Percentiles rank a stretch among this genome's conserved stretches.
Conservation (phyloP, 2,113 vertebrate genomes). For the Bubalus kerabau region DNA sequence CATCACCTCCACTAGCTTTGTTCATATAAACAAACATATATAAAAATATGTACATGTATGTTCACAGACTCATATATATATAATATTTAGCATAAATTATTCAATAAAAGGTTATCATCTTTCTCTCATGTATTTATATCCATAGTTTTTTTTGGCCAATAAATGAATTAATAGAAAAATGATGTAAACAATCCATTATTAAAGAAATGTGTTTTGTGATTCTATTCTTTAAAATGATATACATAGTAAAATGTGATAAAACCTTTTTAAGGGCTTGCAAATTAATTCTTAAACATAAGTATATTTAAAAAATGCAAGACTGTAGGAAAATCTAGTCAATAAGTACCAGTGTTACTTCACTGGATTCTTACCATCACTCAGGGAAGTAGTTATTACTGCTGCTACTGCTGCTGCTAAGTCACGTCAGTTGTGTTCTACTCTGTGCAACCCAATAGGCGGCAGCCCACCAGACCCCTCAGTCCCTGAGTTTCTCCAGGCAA, state of each 20-base stretch:
- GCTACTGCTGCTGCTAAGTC: background rate
- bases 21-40: background rate
- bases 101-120: background rate
- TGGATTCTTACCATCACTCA: background rate
- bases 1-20: no score
- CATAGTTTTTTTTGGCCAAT: background rate
- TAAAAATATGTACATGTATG: background rate
- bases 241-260: background rate
- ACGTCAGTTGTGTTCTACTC: background rate
- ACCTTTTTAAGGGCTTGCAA: background rate
- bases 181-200: background rate
- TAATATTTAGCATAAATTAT: background rate
- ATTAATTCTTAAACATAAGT: background rate
- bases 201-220: background rate
- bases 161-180: background rate
- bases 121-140: background rate
- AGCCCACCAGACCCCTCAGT: background rate
- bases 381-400: background rate
- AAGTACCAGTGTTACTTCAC: background rate
- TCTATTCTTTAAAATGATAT: background rate
- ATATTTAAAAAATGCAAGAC: background rate
- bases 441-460: fast-evolving
- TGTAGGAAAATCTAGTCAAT: background rate
- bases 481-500: background rate
- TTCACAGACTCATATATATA: background rate